These are phyloP conservation scores for Paramuricea clavata DNA, from an alignment of 92 coral and sea anemone species.

Conservation along the genomic window DNA sequence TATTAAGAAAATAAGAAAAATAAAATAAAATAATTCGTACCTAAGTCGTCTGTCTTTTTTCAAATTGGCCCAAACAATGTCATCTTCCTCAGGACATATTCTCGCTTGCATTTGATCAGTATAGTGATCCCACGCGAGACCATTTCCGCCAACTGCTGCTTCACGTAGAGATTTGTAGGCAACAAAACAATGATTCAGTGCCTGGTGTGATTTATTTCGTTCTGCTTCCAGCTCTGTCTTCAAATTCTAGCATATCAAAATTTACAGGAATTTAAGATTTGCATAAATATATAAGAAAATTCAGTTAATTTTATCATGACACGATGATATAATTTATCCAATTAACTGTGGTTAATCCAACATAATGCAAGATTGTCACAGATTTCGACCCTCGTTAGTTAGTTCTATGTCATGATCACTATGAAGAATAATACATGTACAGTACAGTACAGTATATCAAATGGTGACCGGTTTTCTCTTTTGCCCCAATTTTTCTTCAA, in stretches of 20 bases:
- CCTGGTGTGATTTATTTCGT: conserved; percentile 64
- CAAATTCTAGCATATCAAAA: conserved; percentile 58
- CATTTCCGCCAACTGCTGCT: conserved; percentile 81
- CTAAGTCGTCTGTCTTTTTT: conserved; percentile 65
- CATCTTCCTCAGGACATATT: conserved; percentile 83
- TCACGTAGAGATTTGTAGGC: conserved; percentile 79
- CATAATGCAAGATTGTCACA: no score
- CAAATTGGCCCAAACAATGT: conserved; percentile 86
- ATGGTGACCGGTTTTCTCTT: neutral
- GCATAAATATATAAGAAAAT: no score
- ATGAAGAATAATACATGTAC: neutral
- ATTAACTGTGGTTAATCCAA: no score
- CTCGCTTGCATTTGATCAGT: conserved; percentile 67
- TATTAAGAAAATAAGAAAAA: no score
- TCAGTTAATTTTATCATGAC: no score
- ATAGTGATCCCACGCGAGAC: conserved; percentile 78
- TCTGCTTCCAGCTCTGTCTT: conserved; percentile 73
- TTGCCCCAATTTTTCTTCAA: no score
- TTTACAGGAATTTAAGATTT: neutral
- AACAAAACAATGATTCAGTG: conserved; percentile 77
- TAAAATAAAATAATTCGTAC: conserved; percentile 60
- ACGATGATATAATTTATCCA: no score
- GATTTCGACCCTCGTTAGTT: no score
- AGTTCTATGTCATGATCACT: no score
- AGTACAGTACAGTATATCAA: neutral